phyloP scores from a whole-genome alignment of 92 coral and sea anemone species.

The Siderastrea radians region DNA sequence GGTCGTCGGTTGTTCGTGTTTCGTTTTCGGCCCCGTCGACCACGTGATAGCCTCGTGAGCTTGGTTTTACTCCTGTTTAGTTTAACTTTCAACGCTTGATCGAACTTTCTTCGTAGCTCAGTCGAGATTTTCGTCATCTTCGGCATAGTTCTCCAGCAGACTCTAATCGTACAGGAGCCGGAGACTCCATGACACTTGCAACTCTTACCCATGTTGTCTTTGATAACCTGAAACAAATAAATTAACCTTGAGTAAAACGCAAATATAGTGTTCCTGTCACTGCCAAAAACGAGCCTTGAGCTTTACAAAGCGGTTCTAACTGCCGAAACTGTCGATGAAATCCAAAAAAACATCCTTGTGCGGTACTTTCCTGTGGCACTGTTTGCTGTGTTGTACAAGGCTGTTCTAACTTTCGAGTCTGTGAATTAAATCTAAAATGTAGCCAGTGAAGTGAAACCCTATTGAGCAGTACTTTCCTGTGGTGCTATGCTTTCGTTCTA shows the following conservation, averaged over 20 bases:
- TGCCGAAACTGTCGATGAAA: too few relatives aligned
- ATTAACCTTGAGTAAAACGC: not conserved
- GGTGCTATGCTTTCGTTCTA: too few relatives aligned
- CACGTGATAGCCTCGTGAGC: conserved; percentile 56
- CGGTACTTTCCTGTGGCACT: too few relatives aligned
- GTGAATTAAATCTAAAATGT: too few relatives aligned
- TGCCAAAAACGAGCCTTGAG: too few relatives aligned
- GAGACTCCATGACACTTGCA: conserved; percentile 97
- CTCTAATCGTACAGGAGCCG: conserved; percentile 78
- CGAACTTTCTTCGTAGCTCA: conserved; percentile 75
- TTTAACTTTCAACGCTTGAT: conserved; percentile 72
- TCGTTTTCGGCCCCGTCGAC: conserved; percentile 74
- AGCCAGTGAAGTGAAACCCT: too few relatives aligned
- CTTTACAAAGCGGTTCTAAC: too few relatives aligned
- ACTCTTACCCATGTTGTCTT: conserved; percentile 78
- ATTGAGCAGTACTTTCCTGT: too few relatives aligned
- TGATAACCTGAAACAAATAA: conserved; percentile 75
- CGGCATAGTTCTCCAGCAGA: conserved; percentile 93
- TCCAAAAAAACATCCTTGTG: too few relatives aligned
- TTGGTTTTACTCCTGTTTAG: conserved; percentile 76
- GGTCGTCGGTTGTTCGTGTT: conserved; percentile 66
- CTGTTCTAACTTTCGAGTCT: too few relatives aligned
- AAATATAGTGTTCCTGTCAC: not conserved
- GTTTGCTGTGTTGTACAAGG: too few relatives aligned
- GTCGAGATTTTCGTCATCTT: conserved; percentile 75